Conservation (phyloP, 2,113 vertebrate species). For the Callocephalon fimbriatum region DNA sequence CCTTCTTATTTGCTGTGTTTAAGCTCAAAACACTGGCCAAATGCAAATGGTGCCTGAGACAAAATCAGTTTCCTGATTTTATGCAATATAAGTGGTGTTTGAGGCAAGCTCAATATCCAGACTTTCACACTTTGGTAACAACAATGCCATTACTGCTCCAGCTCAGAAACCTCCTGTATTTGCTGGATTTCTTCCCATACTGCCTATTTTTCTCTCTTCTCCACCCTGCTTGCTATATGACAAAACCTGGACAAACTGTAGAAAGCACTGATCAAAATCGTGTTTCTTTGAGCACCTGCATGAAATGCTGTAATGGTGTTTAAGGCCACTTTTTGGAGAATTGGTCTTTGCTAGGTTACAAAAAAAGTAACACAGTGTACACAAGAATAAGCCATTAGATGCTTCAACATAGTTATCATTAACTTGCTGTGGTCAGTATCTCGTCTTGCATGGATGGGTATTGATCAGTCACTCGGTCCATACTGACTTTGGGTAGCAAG, state of each 20-base stretch:
- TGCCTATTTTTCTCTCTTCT: not conserved
- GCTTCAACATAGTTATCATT: not conserved
- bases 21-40: not conserved
- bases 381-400: no score
- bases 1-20: not conserved
- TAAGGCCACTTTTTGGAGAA: not conserved
- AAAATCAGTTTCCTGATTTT: not conserved
- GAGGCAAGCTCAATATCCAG: not conserved
- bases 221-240: not conserved
- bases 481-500: not conserved
- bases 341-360: not conserved
- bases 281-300: not conserved
- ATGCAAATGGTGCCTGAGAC: not conserved
- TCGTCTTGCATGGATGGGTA: not conserved
- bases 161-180: not conserved
- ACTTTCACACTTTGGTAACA: not conserved
- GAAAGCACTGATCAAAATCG: not conserved
- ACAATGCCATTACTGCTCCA: not conserved
- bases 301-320: not conserved
- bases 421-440: not conserved
- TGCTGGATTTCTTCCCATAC: not conserved
- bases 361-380: not conserved
- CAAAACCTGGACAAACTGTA: not conserved
- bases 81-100: not conserved
- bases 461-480: not conserved